phyloP scores from a whole-genome alignment of 2,113 vertebrate genomes.

The Pomatostomus ruficeps region DNA sequence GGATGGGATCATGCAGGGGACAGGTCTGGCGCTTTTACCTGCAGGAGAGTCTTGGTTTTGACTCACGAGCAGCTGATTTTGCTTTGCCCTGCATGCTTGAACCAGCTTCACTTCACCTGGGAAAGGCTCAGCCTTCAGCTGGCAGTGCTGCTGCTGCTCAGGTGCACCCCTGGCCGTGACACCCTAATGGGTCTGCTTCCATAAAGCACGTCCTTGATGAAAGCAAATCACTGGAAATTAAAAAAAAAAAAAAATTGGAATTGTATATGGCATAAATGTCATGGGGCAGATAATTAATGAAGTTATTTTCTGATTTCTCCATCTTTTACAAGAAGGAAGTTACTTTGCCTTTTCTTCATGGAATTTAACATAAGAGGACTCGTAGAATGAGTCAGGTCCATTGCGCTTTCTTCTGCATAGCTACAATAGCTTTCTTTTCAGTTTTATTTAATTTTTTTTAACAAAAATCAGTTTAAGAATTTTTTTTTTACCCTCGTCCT shows the following conservation, averaged over 20 bases:
- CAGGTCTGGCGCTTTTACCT: not conserved
- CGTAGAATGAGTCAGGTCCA: not conserved
- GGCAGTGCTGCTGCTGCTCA: not conserved
- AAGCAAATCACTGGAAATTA: not conserved
- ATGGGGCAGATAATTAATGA: not conserved
- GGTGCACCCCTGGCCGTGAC: not conserved
- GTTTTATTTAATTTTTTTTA: not conserved
- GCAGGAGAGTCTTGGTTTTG: not conserved
- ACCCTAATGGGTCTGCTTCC: not conserved
- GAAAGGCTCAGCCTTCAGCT: not conserved
- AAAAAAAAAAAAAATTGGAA: not conserved
- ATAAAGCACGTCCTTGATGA: not conserved
- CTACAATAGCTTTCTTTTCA: not conserved
- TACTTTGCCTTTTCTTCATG: not conserved
- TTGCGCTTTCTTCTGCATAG: not conserved
- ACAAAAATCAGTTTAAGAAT: not conserved
- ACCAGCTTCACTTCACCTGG: not conserved
- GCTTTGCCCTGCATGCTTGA: not conserved
- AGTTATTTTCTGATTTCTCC: not conserved
- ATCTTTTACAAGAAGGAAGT: not conserved
- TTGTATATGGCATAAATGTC: not conserved
- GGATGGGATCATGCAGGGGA: not conserved
- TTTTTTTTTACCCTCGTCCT: not conserved
- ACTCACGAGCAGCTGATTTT: not conserved
- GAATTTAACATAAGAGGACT: not conserved